Base-by-base conservation (phyloP, 2,797 vertebrate genomes). In the Liasis olivaceus region DNA sequence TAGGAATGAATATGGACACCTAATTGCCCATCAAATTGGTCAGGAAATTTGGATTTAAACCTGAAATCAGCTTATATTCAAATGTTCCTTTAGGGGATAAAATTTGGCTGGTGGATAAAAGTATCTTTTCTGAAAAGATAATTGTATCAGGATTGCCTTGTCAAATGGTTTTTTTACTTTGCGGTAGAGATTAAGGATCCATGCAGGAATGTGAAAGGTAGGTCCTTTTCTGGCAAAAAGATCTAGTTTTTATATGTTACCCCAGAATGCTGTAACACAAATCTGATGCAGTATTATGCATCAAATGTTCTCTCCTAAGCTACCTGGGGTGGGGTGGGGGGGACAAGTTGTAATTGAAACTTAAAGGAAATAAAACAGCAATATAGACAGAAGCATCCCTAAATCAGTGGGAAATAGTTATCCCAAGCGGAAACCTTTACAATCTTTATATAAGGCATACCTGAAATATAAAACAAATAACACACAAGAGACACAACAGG, bases 1-100 rank as follows among this genome's bases (percentile, higher is more conserved):
- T 72, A 72, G 92, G 59, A 89, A 94, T 17, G 22, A 85, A 47
- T 51, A 47, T 31, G 51, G 42, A 47, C 69, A 81, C 4, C 87
- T 69, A 54, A 58, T 15, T 7, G 56, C 24, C 47, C 60, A 84
- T 26, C 54, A 66, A 26, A 36, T 28, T 84, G 60, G 60, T 90
- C 14, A 63, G 64, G 28, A 90, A 87, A 77, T 24, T 56, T 42
- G 42, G 92, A 58, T 90, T 90, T 90, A 64, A 64, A 54, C 31
- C 69, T 66, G 87, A 88, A 90, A 93, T 91, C 51, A 88, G 69
- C 11, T 88, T 87, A 81, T 60, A 90, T 81, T 93, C 47, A 88
- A 90, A 26, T 84, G 36, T 58, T 85, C 17, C 56, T 81, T 81
- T 47, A 81, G 72, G 72, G 72, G 36, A 81, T 81, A 81, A 90